Percentiles rank a stretch among this genome's conserved stretches.
These are phyloP conservation scores for Leptinotarsa lineolata DNA, from an alignment of 1,140 invertebrate species.

Conservation along the genomic window DNA sequence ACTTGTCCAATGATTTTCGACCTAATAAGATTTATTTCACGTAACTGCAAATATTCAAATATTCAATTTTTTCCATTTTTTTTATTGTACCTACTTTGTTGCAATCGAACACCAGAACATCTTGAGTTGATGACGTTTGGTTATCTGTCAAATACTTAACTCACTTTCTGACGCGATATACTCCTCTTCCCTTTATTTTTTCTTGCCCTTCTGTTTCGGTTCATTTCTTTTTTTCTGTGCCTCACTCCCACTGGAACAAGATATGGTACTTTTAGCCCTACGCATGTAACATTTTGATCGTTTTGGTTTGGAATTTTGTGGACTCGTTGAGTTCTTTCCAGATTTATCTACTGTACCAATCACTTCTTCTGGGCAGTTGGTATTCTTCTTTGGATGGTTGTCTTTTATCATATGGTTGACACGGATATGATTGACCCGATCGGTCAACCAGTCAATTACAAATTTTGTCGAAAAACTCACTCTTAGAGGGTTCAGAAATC, in stretches of 20 bases:
- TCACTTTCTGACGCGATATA: no score
- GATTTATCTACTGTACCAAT: background rate
- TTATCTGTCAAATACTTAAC: no score
- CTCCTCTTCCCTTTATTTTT: no score
- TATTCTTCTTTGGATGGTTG: background rate
- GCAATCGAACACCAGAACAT: no score
- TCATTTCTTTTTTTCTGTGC: background rate
- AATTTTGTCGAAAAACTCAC: slow-evolving; percentile 23
- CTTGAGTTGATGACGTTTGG: no score
- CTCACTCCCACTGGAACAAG: background rate
- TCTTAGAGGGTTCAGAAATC: slow-evolving; percentile 7
- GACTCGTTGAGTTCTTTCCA: background rate
- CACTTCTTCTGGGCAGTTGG: background rate
- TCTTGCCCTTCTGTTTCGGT: background rate
- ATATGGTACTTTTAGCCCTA: background rate
- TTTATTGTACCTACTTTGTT: no score
- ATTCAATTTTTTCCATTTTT: no score
- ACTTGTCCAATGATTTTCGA: no score
- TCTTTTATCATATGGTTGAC: background rate
- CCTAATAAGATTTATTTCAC: no score
- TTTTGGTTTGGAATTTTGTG: background rate
- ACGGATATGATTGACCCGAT: background rate
- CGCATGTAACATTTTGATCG: background rate
- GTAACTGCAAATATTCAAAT: no score
- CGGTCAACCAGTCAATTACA: background rate